Base-by-base conservation (phyloP, 2,888 invertebrate genomes). In the Lycophotia porphyrea region DNA sequence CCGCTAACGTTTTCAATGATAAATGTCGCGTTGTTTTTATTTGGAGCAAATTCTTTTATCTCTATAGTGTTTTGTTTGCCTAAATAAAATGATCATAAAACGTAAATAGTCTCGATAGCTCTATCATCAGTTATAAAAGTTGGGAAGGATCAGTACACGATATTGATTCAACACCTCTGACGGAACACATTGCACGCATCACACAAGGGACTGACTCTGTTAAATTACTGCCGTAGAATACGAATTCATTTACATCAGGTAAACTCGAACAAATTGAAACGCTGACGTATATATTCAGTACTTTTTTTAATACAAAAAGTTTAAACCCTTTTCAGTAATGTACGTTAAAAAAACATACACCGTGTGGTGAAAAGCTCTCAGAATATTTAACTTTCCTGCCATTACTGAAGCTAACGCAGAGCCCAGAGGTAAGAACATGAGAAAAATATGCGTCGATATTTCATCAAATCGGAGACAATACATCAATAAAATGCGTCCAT, bases 401-500 rank as follows among this genome's bases (percentile, higher is more conserved):
- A 24, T 52, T 24, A 49, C 9, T 34, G 3, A 9, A 52, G 18
- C 34, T 24, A 65, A 65, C 34, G n/a, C n/a, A n/a, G n/a, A 73
- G 66, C 15, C 63, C 31, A 34, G 47, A 42, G 24, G 52, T 61
- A 47, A n/a, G 34, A 31, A 68, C 34, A 67, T 21, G 11, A 65
- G 60, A 73, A 63, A 80, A 65, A 60, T 21, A 52, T 67, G 42
- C 18, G 55, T 34, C 65, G 31, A 71, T 69, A 75, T 75, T 73
- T 84, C 36, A 72, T 61, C 27, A 76, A 78, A 81, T 75, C 55
- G 72, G n/a, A 49, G 61, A 74, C 60, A 81, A 71, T 81, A 78
- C 71, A 71, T 85, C 83, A 77, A 84, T 80, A 74, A 77, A 75
- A 78, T 73, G 71, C 65, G 73, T 74, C 75, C 71, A 83, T 80